phyloP scores from a whole-genome alignment of 2,113 vertebrate genomes.

The Centrocercus urophasianus region DNA sequence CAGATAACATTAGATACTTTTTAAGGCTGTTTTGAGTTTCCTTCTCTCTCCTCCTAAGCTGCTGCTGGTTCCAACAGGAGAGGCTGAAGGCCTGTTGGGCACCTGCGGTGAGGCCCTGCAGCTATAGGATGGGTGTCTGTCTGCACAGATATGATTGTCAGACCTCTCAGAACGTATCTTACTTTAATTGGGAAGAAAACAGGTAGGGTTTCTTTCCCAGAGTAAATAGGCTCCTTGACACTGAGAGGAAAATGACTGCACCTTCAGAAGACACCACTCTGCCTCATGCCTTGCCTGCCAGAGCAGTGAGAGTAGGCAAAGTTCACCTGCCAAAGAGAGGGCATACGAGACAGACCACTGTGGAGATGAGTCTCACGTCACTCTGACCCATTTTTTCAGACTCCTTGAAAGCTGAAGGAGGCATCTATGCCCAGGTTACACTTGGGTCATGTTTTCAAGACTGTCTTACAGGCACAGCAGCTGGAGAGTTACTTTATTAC shows the following conservation, averaged over 20 bases:
- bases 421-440: background rate
- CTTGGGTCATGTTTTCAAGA: slow-evolving; percentile 1
- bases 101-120: background rate
- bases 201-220: slow-evolving; percentile 12
- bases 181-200: background rate
- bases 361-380: slow-evolving; percentile 1
- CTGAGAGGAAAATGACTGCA: background rate
- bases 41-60: background rate
- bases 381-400: background rate
- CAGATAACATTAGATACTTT: slow-evolving; percentile 12
- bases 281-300: background rate
- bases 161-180: background rate
- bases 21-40: background rate
- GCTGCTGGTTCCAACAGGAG: background rate
- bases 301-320: background rate
- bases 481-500: background rate
- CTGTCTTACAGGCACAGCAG: background rate
- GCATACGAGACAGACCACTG: background rate
- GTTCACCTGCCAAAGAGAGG: background rate
- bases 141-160: background rate
- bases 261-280: no score
- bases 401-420: background rate
- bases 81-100: background rate
- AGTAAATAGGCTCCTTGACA: background rate
- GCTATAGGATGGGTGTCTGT: background rate